Evolutionary conservation across 1,140 invertebrate species (phyloP).

Genomic region (Ips typographus): DNA sequence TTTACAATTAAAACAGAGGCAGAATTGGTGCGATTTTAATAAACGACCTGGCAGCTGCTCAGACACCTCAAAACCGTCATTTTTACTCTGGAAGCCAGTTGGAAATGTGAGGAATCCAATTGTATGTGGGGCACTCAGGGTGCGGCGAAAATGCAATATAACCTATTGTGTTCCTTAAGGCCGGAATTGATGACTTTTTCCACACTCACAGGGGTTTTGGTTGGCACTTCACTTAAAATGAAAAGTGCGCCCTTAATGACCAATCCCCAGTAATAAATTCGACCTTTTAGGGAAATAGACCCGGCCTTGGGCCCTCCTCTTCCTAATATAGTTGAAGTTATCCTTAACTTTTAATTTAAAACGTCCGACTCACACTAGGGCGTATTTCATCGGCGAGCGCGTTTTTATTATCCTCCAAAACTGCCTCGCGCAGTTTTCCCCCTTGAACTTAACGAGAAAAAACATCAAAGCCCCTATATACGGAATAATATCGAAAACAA

Average conservation of each 20-base stretch:
- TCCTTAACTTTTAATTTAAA: constrained; percentile 32
- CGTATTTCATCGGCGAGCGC: constrained; percentile 19
- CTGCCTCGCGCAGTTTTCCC: neutral
- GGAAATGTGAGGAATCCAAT: too few species aligned
- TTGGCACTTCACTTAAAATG: too few species aligned
- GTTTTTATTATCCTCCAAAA: constrained; percentile 21
- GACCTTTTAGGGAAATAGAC: constrained; percentile 15
- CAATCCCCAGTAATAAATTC: constrained; percentile 15
- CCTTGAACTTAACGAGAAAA: neutral
- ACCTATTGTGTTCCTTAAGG: too few species aligned
- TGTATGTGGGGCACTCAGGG: too few species aligned
- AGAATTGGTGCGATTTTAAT: neutral
- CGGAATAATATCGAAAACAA: constrained; percentile 40
- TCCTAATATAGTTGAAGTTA: constrained; percentile 30
- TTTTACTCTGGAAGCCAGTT: too few species aligned
- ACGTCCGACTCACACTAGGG: constrained; percentile 25
- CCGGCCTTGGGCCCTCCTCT: constrained; percentile 26
- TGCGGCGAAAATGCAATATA: too few species aligned
- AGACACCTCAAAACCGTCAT: too few species aligned
- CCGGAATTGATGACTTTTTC: too few species aligned
- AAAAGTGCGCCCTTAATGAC: constrained; percentile 2
- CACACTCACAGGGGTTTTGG: too few species aligned
- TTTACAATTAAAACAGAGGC: constrained; percentile 15
- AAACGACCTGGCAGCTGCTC: too few species aligned
- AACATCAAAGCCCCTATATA: neutral